These are phyloP conservation scores for Stegostoma tigrinum DNA, from an alignment of 2,113 vertebrate genomes.

Conservation along the genomic window DNA sequence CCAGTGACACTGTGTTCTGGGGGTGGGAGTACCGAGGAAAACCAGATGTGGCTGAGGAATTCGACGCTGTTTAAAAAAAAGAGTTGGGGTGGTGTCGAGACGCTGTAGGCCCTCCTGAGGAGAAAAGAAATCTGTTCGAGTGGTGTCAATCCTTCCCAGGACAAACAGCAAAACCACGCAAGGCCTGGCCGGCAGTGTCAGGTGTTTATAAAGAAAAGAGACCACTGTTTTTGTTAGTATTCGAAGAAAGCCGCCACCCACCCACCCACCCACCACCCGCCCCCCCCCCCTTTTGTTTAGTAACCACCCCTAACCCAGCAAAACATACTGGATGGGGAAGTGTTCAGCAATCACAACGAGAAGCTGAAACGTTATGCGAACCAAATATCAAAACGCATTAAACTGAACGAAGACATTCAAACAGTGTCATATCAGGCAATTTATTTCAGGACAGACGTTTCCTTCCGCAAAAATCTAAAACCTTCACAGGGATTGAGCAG, in stretches of 20 bases:
- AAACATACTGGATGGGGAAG: neutral
- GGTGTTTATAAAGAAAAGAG: neutral
- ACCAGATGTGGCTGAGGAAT: slow-evolving; percentile 12
- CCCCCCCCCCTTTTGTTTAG: neutral
- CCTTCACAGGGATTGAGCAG: neutral
- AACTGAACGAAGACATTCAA: neutral
- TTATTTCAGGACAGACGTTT: neutral
- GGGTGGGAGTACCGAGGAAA: neutral
- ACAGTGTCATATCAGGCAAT: neutral
- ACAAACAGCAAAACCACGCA: neutral
- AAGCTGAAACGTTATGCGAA: neutral
- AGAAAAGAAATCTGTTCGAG: neutral
- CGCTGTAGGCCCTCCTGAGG: neutral
- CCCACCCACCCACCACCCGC: too few relatives aligned
- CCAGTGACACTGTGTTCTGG: neutral
- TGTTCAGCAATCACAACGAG: neutral
- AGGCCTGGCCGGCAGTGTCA: neutral
- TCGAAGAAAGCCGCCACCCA: neutral
- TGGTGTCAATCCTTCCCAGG: neutral
- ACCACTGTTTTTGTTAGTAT: neutral
- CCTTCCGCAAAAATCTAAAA: too few relatives aligned
- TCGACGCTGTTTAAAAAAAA: neutral
- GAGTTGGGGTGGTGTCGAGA: too few relatives aligned
- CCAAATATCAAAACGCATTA: neutral
- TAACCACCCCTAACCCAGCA: neutral